Percentiles rank a stretch among this genome's conserved stretches.
phyloP scores from a whole-genome alignment of 2,797 vertebrate genomes.

The Anguilla pacifica region DNA sequence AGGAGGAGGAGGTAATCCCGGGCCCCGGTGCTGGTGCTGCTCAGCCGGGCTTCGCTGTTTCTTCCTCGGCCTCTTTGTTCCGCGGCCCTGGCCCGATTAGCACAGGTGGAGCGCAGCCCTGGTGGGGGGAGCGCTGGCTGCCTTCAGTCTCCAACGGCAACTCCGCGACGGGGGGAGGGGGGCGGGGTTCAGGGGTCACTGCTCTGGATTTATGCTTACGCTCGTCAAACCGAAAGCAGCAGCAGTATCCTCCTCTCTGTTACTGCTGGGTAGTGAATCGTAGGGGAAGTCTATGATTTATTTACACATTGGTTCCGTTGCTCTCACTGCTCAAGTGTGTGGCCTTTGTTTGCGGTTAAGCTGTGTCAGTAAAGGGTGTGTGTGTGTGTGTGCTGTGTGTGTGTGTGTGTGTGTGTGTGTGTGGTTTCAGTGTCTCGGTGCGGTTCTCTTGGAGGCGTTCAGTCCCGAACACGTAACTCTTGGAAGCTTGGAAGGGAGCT shows the following conservation, averaged over 20 bases:
- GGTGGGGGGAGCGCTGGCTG: slow-evolving; percentile 41
- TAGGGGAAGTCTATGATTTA: background rate
- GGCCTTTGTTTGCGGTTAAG: background rate
- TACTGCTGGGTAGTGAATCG: background rate
- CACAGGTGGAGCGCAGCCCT: slow-evolving; percentile 54
- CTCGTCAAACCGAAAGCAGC: slow-evolving; percentile 26
- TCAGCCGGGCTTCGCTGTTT: slow-evolving; percentile 1
- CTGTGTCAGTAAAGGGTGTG: slow-evolving; percentile 27
- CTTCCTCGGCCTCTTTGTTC: slow-evolving; percentile 45
- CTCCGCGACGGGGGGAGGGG: background rate
- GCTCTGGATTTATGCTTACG: background rate
- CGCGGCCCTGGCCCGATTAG: slow-evolving; percentile 43
- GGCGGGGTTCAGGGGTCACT: background rate
- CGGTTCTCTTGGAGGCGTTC: background rate
- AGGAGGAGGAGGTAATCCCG: background rate
- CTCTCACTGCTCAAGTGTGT: background rate
- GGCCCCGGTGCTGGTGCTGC: background rate
- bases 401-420: slow-evolving; percentile 24
- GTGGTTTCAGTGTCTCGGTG: background rate
- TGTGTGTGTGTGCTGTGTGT: slow-evolving; percentile 12
- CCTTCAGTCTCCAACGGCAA: slow-evolving; percentile 43
- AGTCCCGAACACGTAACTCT: background rate
- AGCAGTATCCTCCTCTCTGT: background rate
- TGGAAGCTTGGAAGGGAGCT: background rate
- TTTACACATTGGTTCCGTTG: background rate